Evolutionary conservation across 2,888 invertebrate species (phyloP).

Genomic region (Andrena flavipes): DNA sequence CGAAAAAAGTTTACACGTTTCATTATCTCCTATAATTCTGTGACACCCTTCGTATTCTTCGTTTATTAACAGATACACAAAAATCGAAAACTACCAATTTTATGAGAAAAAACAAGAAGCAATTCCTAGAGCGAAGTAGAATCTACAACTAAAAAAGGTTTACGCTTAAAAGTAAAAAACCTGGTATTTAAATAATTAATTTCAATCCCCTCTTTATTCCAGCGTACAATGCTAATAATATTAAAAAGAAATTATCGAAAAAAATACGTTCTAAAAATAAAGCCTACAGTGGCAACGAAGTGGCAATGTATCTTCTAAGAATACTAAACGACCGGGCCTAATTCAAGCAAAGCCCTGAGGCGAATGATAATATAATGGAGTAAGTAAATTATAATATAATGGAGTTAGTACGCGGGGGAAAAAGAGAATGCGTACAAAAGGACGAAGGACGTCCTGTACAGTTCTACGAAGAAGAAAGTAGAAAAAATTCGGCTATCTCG

Average conservation of each 20-base stretch:
- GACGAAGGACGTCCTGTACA: not conserved
- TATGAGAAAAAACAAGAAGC: too few species aligned
- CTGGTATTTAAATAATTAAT: too few species aligned
- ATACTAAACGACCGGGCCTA: conserved; percentile 50
- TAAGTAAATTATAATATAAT: conserved; percentile 44
- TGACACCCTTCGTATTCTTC: too few species aligned
- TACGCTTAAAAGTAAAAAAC: too few species aligned
- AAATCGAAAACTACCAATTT: too few species aligned
- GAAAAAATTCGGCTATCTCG: too few species aligned
- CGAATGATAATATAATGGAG: conserved; percentile 35
- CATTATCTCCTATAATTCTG: too few species aligned
- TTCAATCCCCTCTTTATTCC: too few species aligned
- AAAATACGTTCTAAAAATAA: not conserved
- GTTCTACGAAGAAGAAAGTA: conserved; percentile 3
- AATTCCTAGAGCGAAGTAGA: too few species aligned
- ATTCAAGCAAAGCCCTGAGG: conserved; percentile 29
- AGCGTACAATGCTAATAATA: not conserved
- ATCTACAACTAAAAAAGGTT: too few species aligned
- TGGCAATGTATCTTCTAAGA: conserved; percentile 49
- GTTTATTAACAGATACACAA: too few species aligned
- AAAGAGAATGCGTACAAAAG: conserved; percentile 4
- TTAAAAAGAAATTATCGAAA: not conserved
- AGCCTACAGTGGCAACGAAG: conserved; percentile 15
- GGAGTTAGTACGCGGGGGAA: conserved; percentile 1
- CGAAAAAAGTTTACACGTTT: too few species aligned